Conservation (phyloP, 1,140 invertebrate genomes). For the Caenorhabditis brenneri region DNA sequence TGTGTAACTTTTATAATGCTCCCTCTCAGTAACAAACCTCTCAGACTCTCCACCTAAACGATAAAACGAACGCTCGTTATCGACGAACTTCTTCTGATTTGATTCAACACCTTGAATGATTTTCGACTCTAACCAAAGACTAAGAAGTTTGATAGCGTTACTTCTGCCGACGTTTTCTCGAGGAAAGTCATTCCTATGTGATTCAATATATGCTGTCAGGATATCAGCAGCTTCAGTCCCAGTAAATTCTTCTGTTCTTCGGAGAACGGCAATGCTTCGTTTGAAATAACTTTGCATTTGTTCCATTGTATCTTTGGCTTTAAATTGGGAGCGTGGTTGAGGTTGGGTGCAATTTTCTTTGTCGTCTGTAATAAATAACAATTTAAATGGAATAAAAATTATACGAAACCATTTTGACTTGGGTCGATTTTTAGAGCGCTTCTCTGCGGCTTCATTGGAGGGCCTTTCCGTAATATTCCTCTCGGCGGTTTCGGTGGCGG, state of each 20-base stretch:
- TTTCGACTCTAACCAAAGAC: conserved; percentile 11
- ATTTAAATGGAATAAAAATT: neutral
- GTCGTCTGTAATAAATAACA: neutral
- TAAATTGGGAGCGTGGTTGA: neutral
- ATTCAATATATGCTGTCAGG: conserved; percentile 5
- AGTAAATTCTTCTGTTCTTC: neutral
- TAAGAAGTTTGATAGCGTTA: conserved; percentile 15
- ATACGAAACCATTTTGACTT: neutral
- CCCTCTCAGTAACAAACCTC: neutral
- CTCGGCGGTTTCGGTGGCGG: conserved; percentile 16
- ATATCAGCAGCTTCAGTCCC: conserved; percentile 11
- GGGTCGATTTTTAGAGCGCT: conserved; percentile 9
- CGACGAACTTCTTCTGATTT: neutral
- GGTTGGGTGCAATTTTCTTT: neutral
- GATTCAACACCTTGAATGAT: neutral
- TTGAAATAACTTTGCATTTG: conserved; percentile 18
- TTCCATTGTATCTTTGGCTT: conserved; percentile 1
- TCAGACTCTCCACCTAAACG: neutral
- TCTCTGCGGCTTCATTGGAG: conserved; percentile 15
- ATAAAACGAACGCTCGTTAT: neutral
- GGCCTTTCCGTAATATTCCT: conserved; percentile 20
- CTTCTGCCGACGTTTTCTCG: neutral
- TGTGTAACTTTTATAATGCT: neutral
- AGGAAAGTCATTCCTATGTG: neutral
- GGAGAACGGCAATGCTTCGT: neutral